Base-by-base conservation (phyloP, 1,140 invertebrate genomes). In the Oryzaephilus surinamensis region DNA sequence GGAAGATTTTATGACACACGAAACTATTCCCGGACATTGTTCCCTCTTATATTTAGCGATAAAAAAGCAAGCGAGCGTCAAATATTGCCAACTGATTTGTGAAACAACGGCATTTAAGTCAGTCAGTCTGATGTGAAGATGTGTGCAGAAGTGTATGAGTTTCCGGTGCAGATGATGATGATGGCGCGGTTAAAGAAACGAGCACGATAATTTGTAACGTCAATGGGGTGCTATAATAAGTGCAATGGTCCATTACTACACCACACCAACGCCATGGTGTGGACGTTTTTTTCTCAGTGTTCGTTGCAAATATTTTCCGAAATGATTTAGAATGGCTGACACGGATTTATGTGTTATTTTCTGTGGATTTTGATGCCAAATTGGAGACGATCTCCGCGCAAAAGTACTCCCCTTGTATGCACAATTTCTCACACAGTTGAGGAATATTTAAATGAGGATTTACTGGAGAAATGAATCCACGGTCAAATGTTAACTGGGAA, bases 361-460 rank as follows among this genome's bases (percentile, higher is more conserved):
- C 50, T 48, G 51, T 46, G 56, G 54, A 58, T 57, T 58, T 58
- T 54, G 56, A 51, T 54, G 56, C 54, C 56, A 58, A 58, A 58
- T 58, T 55, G 56, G 51, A 57, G 56, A 55, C 54, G 52, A 58
- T 57, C 53, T 53, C 54, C n/a, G n/a, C n/a, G n/a, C n/a, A n/a
- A n/a, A n/a, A n/a, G n/a, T n/a, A n/a, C n/a, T n/a, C n/a, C n/a
- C n/a, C n/a, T n/a, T n/a, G n/a, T n/a, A n/a, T n/a, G n/a, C n/a
- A n/a, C n/a, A n/a, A n/a, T n/a, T n/a, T n/a, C n/a, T n/a, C n/a
- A n/a, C n/a, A n/a, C n/a, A n/a, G n/a, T n/a, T n/a, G n/a, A n/a
- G n/a, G n/a, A n/a, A n/a, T n/a, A n/a, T n/a, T n/a, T n/a, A n/a
- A n/a, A n/a, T n/a, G n/a, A n/a, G n/a, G n/a, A n/a, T n/a, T n/a